Base-by-base conservation (phyloP, 2,797 vertebrate genomes). In the Crenichthys baileyi region DNA sequence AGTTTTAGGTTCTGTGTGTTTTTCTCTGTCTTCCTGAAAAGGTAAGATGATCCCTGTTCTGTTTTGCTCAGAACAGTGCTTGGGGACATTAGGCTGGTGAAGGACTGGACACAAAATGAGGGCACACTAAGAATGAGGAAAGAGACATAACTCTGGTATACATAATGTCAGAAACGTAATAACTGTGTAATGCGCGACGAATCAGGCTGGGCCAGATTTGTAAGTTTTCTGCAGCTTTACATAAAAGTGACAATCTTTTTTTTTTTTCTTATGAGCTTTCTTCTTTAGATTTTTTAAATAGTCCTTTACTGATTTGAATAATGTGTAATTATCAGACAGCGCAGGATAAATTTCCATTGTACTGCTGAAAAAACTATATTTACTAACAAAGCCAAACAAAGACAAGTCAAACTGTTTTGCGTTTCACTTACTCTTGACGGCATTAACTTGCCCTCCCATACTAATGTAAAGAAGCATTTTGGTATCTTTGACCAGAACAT, bases 1-100 rank as follows among this genome's bases (percentile, higher is more conserved):
- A 90, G 93, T 92, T 92, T 95, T 93, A 87, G 79, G 84, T 94
- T 94, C 82, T 88, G 85, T 75, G 79, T 84, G 80, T 89, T 88
- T 80, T 86, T 90, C 83, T 70, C 77, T 71, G 70, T 86, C 89
- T 93, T 92, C 92, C 93, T 94, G 90, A 89, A 90, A 94, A 93
- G 88, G 95, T 95, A 95, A 96, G 90, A 91, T 50, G 90, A 96
- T 93, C 93, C 85, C 77, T 85, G 88, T 89, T 83, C 86, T 78
- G 72, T 85, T 79, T 90, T 85, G 80, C 81, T 87, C 74, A 61
- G 84, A 91, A 94, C 91, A 94, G 94, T 92, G 86, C 88, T 79
- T 68, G 75, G 87, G 76, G 80, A 88, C 65, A 77, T 91, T 83
- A 78, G 87, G 79, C 85, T 86, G 83, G 75, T 58, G 55, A 78